Conservation (phyloP, 2,113 vertebrate genomes). For the Podiceps cristatus region DNA sequence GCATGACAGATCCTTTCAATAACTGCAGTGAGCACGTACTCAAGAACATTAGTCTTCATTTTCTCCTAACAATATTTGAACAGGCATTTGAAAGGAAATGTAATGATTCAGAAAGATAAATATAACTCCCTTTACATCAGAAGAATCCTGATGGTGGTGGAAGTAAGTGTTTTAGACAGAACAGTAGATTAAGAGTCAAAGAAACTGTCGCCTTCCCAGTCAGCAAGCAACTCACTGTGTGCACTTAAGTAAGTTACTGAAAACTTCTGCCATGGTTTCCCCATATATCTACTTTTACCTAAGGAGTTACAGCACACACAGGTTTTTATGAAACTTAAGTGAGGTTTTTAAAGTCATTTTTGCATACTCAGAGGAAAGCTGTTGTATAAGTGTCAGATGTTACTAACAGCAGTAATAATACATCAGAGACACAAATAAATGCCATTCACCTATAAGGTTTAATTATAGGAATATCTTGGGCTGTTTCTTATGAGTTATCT, state of each 20-base stretch:
- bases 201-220: not conserved
- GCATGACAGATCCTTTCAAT: conserved; percentile 3
- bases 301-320: not conserved
- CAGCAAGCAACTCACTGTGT: not conserved
- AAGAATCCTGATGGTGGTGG: not conserved
- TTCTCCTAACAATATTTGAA: not conserved
- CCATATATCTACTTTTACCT: not conserved
- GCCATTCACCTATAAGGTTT: not conserved
- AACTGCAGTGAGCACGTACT: not conserved
- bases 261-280: not conserved
- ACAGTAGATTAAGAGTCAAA: not conserved
- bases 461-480: not conserved
- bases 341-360: not conserved
- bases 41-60: not conserved
- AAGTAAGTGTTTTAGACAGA: not conserved
- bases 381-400: not conserved
- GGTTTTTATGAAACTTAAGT: not conserved
- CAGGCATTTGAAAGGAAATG: not conserved
- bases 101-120: not conserved
- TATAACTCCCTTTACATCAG: not conserved
- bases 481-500: not conserved
- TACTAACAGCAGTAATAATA: not conserved
- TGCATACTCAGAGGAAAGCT: not conserved
- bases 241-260: not conserved
- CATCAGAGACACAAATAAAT: not conserved